Base-by-base conservation (phyloP, 2,113 vertebrate genomes). In the Gobio gobio region DNA sequence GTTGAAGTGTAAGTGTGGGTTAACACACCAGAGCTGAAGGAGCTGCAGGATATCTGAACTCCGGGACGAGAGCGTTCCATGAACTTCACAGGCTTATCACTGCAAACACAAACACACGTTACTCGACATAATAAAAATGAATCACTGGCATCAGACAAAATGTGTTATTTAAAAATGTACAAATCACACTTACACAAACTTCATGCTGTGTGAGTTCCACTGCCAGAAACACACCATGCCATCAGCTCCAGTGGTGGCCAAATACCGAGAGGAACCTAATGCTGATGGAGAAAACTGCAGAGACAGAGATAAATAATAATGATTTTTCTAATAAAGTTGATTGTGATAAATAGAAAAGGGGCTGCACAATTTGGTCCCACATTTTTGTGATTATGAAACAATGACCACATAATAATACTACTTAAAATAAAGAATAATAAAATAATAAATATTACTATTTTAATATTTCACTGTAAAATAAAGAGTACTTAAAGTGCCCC, bases 181-280 rank as follows among this genome's bases (percentile, higher is more conserved):
- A 24, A 49, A 0, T 10, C 40, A 45, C 40, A 91, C 96, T 94
- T 94, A 99, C 98, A 94, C 94, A 89, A 99, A 99, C 90, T 97
- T 99, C 96, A 97, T 95, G 89, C 93, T 97, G 90, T 95, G 92
- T 0, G 94, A 95, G 83, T 98, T 95, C 97, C 97, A 99, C 90
- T 97, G 97, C 98, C 98, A 99, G 93, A 99, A 99, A 90, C 97
- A 99, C 91, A 99, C 97, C 92, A 97, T 97, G 89, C 98, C 98
- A 0, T 99, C 98, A 88, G 98, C 98, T 92, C 98, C 98, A 45
- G 97, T 99, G 88, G 98, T 99, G 89, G 96, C 97, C 92, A 99
- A 95, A 95, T 97, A 97, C 90, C 97, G 95, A 3, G 93, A 94
- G 87, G 95, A 96, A 88, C 97, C 96, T 93, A 94, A 96, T 83